A percentile compares a stretch with the other conserved stretches of the same genome.
These are phyloP conservation scores for Pica pica DNA, from an alignment of 2,113 vertebrate genomes.

Conservation along the genomic window DNA sequence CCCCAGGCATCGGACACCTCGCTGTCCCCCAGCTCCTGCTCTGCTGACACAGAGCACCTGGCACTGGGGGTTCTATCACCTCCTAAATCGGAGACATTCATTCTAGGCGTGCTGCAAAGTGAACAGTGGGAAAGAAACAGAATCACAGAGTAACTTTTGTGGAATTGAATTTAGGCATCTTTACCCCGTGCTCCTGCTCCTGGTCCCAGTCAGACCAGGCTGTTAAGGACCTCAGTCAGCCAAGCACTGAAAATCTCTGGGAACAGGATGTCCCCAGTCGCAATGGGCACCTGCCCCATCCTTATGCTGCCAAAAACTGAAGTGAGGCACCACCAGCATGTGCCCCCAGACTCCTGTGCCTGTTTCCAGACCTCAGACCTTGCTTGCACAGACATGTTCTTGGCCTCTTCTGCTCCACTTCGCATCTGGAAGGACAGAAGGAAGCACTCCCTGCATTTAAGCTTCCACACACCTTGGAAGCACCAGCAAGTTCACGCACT, in stretches of 20 bases:
- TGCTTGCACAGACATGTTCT: rapidly evolving
- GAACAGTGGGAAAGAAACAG: not conserved
- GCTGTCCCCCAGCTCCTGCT: not conserved
- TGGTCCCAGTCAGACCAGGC: not conserved
- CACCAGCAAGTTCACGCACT: not conserved
- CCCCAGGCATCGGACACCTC: not conserved
- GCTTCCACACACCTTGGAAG: not conserved
- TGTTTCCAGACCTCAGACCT: not conserved
- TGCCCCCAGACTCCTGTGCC: rapidly evolving
- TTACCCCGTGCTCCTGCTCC: not conserved
- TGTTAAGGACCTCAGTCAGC: not conserved
- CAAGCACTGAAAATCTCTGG: not conserved
- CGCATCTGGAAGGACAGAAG: not conserved
- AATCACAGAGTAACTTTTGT: rapidly evolving
- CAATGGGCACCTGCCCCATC: rapidly evolving
- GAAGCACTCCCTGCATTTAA: not conserved
- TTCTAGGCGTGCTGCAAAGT: not conserved
- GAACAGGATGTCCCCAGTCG: not conserved
- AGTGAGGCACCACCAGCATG: rapidly evolving
- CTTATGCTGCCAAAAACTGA: not conserved
- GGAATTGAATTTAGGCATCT: not conserved
- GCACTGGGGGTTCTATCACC: too few species aligned
- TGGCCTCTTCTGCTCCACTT: not conserved
- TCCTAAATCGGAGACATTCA: not conserved
- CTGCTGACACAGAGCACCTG: not conserved